Base-by-base conservation (phyloP, 2,888 invertebrate genomes). In the Protodeltote pygarga region DNA sequence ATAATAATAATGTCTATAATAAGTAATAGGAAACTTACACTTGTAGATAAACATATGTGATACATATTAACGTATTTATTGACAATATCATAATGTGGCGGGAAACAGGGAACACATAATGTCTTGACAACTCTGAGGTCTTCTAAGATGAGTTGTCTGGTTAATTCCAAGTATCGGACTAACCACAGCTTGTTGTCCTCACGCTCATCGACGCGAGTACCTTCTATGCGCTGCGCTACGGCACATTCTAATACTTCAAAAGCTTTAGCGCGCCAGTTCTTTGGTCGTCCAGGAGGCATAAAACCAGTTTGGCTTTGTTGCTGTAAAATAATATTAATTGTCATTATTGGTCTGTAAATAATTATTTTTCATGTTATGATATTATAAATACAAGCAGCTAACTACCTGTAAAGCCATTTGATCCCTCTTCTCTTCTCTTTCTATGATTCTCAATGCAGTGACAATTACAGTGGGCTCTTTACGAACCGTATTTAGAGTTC, bases 381-480 rank as follows among this genome's bases (percentile, higher is more conserved):
- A 15, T 13, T 21, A 9, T 33, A 15, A 13, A 15, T 4, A 19
- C 1, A 21, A 16, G 5, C 23, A 17, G 5, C 2, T 11, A 24
- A 3, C 41, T 72, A 93, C 93, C 81, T 96, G 95, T 57, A 96
- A 73, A 5, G 98, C 97, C 87, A 97, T 96, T 68, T 95, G 94
- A 92, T 99, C 99, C 19, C 97, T 95, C 86, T 97, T 97, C 77
- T 99, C 99, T 84, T 99, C 99, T 40, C 99, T 93, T 84, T 99
- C 99, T 71, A 99, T 97, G 41, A 99, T 98, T 62, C 99, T 93
- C 21, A 99, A 85, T 0, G 98, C 98, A 4, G 99, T 99, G 0
- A 99, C 99, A 65, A 99, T 97, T 5, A 98, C 95, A 0, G 97
- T 98, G 0, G 98, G 98, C 77, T 98, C 97, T 81, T 98, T 98